phyloP scores from a whole-genome alignment of 1,140 invertebrate genomes.

The Galendromus occidentalis region DNA sequence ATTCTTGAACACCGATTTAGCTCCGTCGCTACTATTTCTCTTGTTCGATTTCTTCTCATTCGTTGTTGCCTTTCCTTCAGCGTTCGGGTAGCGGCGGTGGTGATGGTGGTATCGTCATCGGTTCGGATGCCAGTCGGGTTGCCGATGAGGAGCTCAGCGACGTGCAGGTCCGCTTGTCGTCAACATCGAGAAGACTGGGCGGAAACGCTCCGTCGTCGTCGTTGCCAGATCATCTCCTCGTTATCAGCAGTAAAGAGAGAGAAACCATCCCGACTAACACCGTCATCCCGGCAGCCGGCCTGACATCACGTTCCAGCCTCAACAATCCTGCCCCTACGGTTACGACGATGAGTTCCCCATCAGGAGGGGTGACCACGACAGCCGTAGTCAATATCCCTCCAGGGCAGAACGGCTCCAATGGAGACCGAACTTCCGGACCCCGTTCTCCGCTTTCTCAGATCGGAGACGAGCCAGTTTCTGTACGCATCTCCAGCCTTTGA shows the following conservation, averaged over 20 bases:
- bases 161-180: constrained; percentile 2
- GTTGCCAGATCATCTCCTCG: constrained; percentile 3
- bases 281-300: not conserved
- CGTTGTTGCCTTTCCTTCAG: constrained; percentile 10
- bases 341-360: not conserved
- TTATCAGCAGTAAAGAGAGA: not conserved
- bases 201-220: constrained; percentile 4
- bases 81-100: constrained; percentile 8
- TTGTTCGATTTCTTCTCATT: too few relatives aligned
- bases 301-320: not conserved
- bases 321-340: constrained; percentile 1
- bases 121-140: constrained; percentile 5
- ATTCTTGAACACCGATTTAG: too few relatives aligned
- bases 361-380: not conserved
- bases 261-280: not conserved
- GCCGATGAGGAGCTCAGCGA: constrained; percentile 7
- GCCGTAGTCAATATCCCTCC: not conserved
- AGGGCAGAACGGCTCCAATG: not conserved
- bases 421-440: too few relatives aligned
- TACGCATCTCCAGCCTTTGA: constrained; percentile 9
- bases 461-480: not conserved
- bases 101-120: too few relatives aligned
- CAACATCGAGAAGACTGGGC: not conserved
- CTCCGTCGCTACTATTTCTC: too few relatives aligned
- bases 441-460: not conserved